Evolutionary conservation across 1,140 invertebrate genomes (phyloP), one percentile per base, ranked within the genome.

Genomic region (Drosophila littoralis): DNA sequence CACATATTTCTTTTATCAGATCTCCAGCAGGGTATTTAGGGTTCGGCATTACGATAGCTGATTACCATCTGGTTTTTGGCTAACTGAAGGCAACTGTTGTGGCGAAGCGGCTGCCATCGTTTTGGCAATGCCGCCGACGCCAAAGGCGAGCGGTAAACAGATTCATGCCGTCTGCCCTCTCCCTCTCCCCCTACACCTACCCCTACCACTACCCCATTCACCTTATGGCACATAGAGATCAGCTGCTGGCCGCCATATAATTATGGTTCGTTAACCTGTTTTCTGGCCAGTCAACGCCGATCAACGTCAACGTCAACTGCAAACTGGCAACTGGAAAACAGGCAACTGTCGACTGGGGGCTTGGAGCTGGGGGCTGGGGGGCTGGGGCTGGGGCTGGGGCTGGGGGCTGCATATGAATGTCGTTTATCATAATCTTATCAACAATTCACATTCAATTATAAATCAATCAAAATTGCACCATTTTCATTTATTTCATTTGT

Each of bases 361-460:
- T 32, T 43, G 7, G 17, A 9, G 40, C 2, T 9, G 12, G 0
- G 32, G 33, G 9, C 45, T 32, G 3, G 32, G 32, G 32, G 13
- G 12, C n/a, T 13, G 32, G 32, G 17, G 40, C 43, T 64, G 63
- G 22, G 32, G 22, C 22, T 28, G 22, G 22, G 13, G 28, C 66
- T 70, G 68, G 60, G 38, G 60, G 68, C 73, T 55, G 55, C 55
- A 68, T 86, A 81, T 89, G 84, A 89, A 89, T 89, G 84, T 89
- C 84, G 84, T 89, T 89, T 89, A 89, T 89, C 84, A 89, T 89
- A 89, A 89, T 89, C 84, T 89, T 89, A 89, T 89, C 84, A 89
- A 89, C 84, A 89, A 89, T 89, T 89, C 84, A 89, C 84, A 89
- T 89, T 89, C 84, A 89, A 89, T 89, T 89, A 89, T 89, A 89